Conservation (phyloP, 2,888 invertebrate genomes). For the Apamea epomidion region DNA sequence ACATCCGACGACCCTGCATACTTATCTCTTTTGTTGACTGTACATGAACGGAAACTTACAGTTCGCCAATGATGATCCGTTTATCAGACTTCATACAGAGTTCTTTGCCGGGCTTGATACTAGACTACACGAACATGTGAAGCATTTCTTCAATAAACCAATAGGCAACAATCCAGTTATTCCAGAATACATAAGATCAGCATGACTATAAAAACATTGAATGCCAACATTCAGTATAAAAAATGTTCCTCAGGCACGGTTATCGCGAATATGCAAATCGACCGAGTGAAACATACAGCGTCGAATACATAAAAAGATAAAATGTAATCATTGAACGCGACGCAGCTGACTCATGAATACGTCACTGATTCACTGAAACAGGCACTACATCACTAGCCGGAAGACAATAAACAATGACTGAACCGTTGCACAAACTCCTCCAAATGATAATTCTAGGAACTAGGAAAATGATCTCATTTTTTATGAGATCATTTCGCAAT, state of each 20-base stretch:
- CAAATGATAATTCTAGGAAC: constrained; percentile 17
- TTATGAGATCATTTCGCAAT: constrained; percentile 7
- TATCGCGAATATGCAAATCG: constrained; percentile 55
- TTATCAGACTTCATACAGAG: constrained; percentile 10
- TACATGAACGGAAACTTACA: constrained; percentile 1
- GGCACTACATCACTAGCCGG: constrained; percentile 27
- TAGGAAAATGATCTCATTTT: no score
- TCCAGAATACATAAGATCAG: neutral
- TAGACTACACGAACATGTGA: neutral
- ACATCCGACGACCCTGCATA: no score
- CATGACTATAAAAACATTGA: constrained; percentile 13
- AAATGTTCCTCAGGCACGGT: constrained; percentile 25
- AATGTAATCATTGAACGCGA: constrained; percentile 45
- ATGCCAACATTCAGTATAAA: constrained; percentile 15
- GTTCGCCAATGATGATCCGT: constrained; percentile 4
- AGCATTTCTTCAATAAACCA: neutral
- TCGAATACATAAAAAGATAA: constrained; percentile 51
- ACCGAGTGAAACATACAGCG: constrained; percentile 38
- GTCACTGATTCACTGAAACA: constrained; percentile 46
- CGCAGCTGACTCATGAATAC: constrained; percentile 46
- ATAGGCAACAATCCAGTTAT: neutral
- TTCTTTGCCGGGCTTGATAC: neutral
- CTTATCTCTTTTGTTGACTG: no score
- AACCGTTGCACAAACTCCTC: constrained; percentile 12
- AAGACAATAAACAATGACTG: constrained; percentile 42